A percentile compares a stretch with the other conserved stretches of the same genome.
These are phyloP conservation scores for Lethenteron reissneri DNA, from an alignment of 2,113 vertebrate genomes.

Conservation along the genomic window DNA sequence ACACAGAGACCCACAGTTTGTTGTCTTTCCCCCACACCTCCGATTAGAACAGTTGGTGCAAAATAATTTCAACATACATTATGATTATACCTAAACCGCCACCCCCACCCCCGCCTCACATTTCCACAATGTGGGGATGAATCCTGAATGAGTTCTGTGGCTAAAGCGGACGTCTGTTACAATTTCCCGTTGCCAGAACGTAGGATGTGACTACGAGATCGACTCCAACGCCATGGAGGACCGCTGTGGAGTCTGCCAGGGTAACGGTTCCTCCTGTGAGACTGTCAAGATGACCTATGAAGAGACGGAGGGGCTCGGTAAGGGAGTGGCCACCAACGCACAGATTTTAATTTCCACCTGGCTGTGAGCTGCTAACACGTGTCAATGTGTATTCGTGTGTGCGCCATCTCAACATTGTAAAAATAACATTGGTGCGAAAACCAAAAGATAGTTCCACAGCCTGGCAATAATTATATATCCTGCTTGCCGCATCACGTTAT, in stretches of 20 bases:
- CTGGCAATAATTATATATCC: too few species aligned
- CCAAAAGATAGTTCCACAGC: too few species aligned
- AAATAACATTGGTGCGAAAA: too few species aligned
- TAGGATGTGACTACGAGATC: conserved; percentile 77
- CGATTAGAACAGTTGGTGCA: too few species aligned
- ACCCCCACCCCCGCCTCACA: too few species aligned
- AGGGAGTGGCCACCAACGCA: conserved; percentile 10
- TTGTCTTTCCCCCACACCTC: too few species aligned
- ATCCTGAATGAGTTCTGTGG: neutral
- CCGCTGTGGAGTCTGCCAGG: conserved; percentile 61
- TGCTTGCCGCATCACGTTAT: too few species aligned
- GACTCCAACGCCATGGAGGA: conserved; percentile 55
- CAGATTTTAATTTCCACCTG: too few species aligned
- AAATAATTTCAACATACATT: too few species aligned
- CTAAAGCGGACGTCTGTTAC: neutral
- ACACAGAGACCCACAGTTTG: neutral
- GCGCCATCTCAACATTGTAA: too few species aligned
- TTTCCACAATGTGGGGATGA: neutral
- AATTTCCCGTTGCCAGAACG: conserved; percentile 29
- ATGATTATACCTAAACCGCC: too few species aligned
- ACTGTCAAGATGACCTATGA: conserved; percentile 25
- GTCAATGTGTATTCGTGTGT: too few species aligned
- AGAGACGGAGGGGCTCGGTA: conserved; percentile 62
- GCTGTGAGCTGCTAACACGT: neutral
- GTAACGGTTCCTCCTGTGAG: conserved; percentile 61